Evolutionary conservation across 2,113 vertebrate genomes (phyloP), one percentile per base, ranked within the genome.

Genomic region (Perca flavescens): DNA sequence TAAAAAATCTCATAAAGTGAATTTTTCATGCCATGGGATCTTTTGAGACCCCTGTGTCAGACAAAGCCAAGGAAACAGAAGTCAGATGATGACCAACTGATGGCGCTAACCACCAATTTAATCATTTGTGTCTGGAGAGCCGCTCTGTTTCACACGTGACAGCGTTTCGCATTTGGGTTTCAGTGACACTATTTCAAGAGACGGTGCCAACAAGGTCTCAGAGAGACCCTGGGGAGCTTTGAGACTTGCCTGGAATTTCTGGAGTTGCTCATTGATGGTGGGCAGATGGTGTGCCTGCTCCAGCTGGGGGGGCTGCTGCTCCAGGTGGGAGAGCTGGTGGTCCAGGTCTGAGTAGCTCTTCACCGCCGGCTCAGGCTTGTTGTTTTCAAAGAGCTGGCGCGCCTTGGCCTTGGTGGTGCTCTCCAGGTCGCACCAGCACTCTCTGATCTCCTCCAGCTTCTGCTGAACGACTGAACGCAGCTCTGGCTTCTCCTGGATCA

Each of bases 361-460:
- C 16, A 96, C 87, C 0, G 96, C 95, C 2, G 96, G 95, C 84
- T 98, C 96, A 0, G 95, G 96, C 68, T 97, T 96, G 93, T 98
- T 97, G 86, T 97, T 97, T 28, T 98, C 97, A 4, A 98, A 98
- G 46, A 98, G 96, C 85, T 97, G 96, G 14, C 95, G 97, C 5
- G 97, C 97, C 73, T 98, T 98, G 88, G 96, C 96, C 89, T 97
- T 96, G 16, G 97, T 98, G 9, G 96, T 97, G 84, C 79, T 95
- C 92, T 98, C 97, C 93, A 99, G 94, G 84, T 97, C 96, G 0
- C 96, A 93, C 97, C 97, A 99, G 79, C 96, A 96, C 67, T 86
- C 89, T 65, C 96, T 93, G 87, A 98, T 96, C 78, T 95, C 95
- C 34, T 82, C 94, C 81, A 98, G 94, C 86, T 97, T 98, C 90